phyloP scores from a whole-genome alignment of 2,797 vertebrate genomes.

The Simalia tracyae region DNA sequence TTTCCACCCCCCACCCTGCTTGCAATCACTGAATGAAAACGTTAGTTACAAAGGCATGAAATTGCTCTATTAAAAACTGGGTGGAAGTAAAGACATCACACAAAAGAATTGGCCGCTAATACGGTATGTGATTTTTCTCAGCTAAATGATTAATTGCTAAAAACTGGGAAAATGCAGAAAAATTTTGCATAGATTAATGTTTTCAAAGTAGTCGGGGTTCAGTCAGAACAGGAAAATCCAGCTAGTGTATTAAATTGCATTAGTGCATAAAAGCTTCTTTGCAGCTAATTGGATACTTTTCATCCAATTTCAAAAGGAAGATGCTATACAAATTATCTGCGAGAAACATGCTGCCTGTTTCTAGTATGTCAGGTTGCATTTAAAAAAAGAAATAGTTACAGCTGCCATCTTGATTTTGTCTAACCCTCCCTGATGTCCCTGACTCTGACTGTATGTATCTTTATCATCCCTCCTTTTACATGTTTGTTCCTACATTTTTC shows the following conservation, averaged over 20 bases:
- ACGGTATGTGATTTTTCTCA: background rate
- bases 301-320: constrained; percentile 6
- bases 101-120: constrained; percentile 8
- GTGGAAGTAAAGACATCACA: constrained; percentile 7
- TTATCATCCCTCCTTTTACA: background rate
- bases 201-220: constrained; percentile 22
- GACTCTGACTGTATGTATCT: background rate
- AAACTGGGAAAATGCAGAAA: constrained; percentile 8
- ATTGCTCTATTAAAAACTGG: constrained; percentile 28
- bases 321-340: background rate
- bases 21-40: constrained; percentile 38
- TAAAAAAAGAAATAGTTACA: background rate
- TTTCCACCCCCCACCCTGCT: background rate
- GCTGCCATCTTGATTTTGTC: background rate
- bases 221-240: constrained; percentile 16
- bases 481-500: background rate
- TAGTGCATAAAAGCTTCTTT: constrained; percentile 9
- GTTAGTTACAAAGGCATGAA: constrained; percentile 22
- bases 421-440: background rate
- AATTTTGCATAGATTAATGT: constrained; percentile 16
- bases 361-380: background rate
- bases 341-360: background rate
- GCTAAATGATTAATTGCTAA: constrained; percentile 21
- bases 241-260: background rate
- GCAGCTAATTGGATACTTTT: constrained; percentile 25